Percentiles rank a stretch among this genome's conserved stretches.
These are phyloP conservation scores for Cepaea nemoralis DNA, from an alignment of 1,140 invertebrate genomes.

Conservation along the genomic window DNA sequence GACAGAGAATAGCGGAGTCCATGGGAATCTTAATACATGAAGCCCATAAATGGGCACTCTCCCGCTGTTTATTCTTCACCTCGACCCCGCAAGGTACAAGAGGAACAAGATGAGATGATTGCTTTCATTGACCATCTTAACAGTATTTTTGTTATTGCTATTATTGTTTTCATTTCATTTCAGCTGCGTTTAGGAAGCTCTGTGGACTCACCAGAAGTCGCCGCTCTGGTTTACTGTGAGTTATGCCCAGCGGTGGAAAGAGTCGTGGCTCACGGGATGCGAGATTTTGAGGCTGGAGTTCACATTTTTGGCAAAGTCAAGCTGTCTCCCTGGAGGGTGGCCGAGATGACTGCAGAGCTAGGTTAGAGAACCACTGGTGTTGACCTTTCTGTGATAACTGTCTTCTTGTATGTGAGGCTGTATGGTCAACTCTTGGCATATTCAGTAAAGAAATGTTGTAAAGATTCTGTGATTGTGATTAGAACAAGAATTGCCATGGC, in stretches of 20 bases:
- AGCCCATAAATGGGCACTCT: too few relatives aligned
- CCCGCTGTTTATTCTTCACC: too few relatives aligned
- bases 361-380: slow-evolving; percentile 70
- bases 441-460: too few relatives aligned
- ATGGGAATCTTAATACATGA: too few relatives aligned
- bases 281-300: slow-evolving; percentile 77
- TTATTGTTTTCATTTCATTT: too few relatives aligned
- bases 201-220: slow-evolving; percentile 74
- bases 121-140: too few relatives aligned
- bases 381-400: not conserved
- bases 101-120: too few relatives aligned
- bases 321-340: slow-evolving; percentile 89
- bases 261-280: slow-evolving; percentile 84
- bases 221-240: slow-evolving; percentile 79
- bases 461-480: too few relatives aligned
- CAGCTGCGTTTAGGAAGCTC: slow-evolving; percentile 72
- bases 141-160: too few relatives aligned
- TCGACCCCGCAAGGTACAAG: too few relatives aligned
- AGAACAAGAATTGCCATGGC: too few relatives aligned
- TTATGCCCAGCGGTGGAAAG: slow-evolving; percentile 88
- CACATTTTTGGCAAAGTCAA: slow-evolving; percentile 83
- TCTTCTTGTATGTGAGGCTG: not conserved
- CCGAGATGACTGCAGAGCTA: slow-evolving; percentile 88
- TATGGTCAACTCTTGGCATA: not conserved
- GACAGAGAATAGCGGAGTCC: too few relatives aligned